A percentile compares a stretch with the other conserved stretches of the same genome.
Evolutionary conservation across 2,797 vertebrate genomes (phyloP).

Genomic region (Hemitrygon akajei): DNA sequence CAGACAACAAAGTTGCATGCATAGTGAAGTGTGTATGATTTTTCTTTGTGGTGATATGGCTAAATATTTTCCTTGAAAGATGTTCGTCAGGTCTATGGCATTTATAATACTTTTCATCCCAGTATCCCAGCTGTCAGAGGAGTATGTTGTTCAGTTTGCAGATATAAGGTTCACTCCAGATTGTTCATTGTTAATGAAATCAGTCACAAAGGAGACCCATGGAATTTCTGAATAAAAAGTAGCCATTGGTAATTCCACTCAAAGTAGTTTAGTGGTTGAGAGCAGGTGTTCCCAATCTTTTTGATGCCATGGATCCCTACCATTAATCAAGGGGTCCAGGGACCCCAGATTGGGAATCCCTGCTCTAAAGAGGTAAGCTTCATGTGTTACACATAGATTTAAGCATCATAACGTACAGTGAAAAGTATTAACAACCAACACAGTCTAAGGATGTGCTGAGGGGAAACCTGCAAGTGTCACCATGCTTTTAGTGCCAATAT

Average conservation of each 20-base stretch:
- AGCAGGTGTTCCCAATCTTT: too few relatives aligned
- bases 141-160: background rate
- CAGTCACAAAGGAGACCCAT: background rate
- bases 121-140: background rate
- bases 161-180: background rate
- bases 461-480: too few relatives aligned
- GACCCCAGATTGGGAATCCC: too few relatives aligned
- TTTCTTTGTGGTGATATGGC: background rate
- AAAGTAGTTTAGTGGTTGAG: background rate
- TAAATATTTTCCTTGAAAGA: background rate
- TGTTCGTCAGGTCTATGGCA: background rate
- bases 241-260: background rate
- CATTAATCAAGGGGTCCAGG: too few relatives aligned
- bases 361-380: too few relatives aligned
- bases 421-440: too few relatives aligned
- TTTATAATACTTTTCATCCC: background rate
- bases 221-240: background rate
- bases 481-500: too few relatives aligned
- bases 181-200: background rate
- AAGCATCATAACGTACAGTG: too few relatives aligned
- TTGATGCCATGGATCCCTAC: too few relatives aligned
- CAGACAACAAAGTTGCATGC: background rate
- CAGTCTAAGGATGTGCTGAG: too few relatives aligned
- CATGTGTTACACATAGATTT: too few relatives aligned
- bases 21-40: too few relatives aligned